A percentile compares a stretch with the other conserved stretches of the same genome.
Evolutionary conservation across 30 jellyfish, hydroid and myxozoan species (phyloP).

Genomic region (Rhopilema esculentum): DNA sequence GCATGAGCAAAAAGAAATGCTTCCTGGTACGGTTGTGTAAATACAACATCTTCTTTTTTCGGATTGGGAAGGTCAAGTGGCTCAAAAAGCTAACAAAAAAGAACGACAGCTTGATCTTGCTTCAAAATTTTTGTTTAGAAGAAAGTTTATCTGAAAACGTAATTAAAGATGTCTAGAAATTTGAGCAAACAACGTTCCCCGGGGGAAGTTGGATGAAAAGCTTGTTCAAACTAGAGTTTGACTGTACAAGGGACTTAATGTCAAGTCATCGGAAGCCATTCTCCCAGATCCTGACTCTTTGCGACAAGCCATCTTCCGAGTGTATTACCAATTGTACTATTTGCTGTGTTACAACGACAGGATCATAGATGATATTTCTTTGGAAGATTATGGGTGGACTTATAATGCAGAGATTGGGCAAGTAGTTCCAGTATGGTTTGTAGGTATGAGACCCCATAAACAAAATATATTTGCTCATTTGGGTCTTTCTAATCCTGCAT

Average conservation of each 20-base stretch:
- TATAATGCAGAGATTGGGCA: no score
- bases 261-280: conserved; percentile 52
- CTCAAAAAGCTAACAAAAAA: conserved; percentile 38
- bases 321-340: no score
- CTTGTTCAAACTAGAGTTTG: conserved; percentile 64
- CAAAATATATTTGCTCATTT: no score
- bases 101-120: background rate
- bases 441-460: no score
- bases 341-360: no score
- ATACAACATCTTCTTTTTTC: conserved; percentile 59
- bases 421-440: no score
- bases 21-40: no score
- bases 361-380: no score
- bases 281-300: conserved; percentile 65
- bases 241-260: conserved; percentile 50
- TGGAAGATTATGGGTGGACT: no score
- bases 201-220: conserved; percentile 46
- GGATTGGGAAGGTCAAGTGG: conserved; percentile 55
- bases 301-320: no score
- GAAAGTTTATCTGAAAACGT: conserved; percentile 4
- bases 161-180: conserved; percentile 4
- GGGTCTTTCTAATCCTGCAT: no score
- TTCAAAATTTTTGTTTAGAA: background rate
- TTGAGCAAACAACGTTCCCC: conserved; percentile 31
- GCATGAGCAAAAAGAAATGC: no score